Evolutionary conservation across 1,140 invertebrate species (phyloP).

Genomic region (Diorhabda sublineata): DNA sequence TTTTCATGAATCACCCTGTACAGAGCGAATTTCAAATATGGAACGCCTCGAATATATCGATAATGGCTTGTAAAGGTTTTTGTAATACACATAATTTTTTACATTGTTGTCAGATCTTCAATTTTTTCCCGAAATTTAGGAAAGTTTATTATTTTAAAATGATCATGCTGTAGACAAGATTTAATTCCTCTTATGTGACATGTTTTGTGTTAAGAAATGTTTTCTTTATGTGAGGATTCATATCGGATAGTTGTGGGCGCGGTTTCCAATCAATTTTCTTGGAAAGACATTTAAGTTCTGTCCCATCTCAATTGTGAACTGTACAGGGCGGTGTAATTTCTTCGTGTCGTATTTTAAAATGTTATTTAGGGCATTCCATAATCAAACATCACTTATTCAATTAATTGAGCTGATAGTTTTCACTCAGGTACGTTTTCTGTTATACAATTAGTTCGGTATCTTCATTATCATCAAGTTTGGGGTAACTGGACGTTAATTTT

Average conservation of each 20-base stretch:
- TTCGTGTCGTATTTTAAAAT: not conserved
- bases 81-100: no score
- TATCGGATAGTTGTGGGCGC: no score
- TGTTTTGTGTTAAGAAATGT: not conserved
- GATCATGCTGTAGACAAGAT: not conserved
- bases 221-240: not conserved
- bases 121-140: no score
- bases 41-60: no score
- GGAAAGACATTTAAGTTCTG: no score
- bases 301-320: no score
- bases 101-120: no score
- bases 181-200: not conserved
- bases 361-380: not conserved
- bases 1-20: no score
- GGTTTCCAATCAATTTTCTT: no score
- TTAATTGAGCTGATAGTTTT: not conserved
- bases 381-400: not conserved
- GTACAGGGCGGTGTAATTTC: not conserved
- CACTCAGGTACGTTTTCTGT: not conserved
- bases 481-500: conserved; percentile 38
- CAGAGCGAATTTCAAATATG: no score
- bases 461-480: conserved; percentile 16
- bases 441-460: not conserved
- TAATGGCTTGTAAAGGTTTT: no score
- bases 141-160: no score